Base-by-base conservation (phyloP, 2,888 invertebrate genomes). In the Prionchulus punctatus region DNA sequence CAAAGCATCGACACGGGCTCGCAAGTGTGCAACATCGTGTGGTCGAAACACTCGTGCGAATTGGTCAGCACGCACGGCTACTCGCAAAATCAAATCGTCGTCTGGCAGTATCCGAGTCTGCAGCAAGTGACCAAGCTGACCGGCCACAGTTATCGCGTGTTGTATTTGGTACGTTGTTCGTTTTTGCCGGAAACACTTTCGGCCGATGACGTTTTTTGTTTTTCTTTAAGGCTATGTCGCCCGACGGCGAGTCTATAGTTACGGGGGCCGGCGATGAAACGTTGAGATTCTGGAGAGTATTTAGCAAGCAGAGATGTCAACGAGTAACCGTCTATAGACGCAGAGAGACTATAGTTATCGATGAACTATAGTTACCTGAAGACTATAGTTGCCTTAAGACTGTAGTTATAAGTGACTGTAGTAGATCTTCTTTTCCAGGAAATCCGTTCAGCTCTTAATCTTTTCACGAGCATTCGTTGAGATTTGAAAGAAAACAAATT, bases 261-360 rank as follows among this genome's bases (percentile, higher is more conserved):
- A 98, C 96, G 0, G 96, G 96, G 28, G 96, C 96, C 1, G 96
- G 96, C 0, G 96, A 96, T 73, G 96, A 96, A 72, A 98, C 96
- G 0, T 78, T 98, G 2, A 79, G 96, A 4, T 98, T 96, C 74
- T 98, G 94, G 96, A 94, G 94, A 77, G 92, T 98, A 0, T 98
- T 98, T 76, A 91, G 89, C 69, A 96, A 96, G 78, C 89, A 90
- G 21, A 81, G 90, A 42, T 89, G 89, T 23, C 70, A 68, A 25
- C 73, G 72, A 67, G 73, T 72, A 62, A 57, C 61, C 56, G 4
- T 18, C n/a, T 26, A n/a, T n/a, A n/a, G n/a, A n/a, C n/a, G n/a
- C n/a, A 49, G 27, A 26, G 12, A 26, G 15, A 18, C 12, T n/a
- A n/a, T n/a, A n/a, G n/a, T n/a, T n/a, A n/a, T n/a, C n/a, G n/a